Evolutionary conservation across 2,888 invertebrate genomes (phyloP).

Genomic region (Marasmarcha lunaedactyla): DNA sequence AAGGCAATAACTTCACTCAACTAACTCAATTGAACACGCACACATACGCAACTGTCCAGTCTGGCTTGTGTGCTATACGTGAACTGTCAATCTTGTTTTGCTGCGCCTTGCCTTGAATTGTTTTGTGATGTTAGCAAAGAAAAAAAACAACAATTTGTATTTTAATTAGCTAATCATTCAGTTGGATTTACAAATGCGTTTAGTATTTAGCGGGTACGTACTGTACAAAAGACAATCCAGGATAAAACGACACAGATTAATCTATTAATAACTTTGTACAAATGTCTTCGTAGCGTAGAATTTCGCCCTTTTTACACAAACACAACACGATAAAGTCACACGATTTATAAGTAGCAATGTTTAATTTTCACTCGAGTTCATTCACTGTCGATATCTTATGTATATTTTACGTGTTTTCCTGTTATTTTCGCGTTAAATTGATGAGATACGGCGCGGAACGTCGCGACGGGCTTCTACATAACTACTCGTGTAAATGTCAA

Average conservation of each 20-base stretch:
- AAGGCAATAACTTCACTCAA: constrained; percentile 57
- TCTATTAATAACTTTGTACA: constrained; percentile 54
- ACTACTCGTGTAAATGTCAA: constrained; percentile 38
- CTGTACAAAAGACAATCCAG: too few relatives aligned
- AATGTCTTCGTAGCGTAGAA: constrained; percentile 49
- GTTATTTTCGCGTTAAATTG: constrained; percentile 21
- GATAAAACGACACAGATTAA: constrained; percentile 30
- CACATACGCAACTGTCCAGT: constrained; percentile 36
- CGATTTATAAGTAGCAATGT: neutral
- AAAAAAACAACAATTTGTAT: constrained; percentile 7
- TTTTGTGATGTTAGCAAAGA: constrained; percentile 9
- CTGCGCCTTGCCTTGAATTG: constrained; percentile 30
- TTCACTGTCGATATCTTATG: constrained; percentile 25
- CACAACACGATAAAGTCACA: constrained; percentile 16
- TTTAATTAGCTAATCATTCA: too few relatives aligned
- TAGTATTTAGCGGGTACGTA: too few relatives aligned
- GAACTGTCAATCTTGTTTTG: constrained; percentile 65
- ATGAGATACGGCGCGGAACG: constrained; percentile 37
- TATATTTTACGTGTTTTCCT: constrained; percentile 24
- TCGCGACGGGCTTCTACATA: constrained; percentile 37
- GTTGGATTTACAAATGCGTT: too few relatives aligned
- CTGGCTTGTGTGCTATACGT: constrained; percentile 31
- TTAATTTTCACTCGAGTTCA: constrained; percentile 22
- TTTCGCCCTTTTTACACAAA: constrained; percentile 50
- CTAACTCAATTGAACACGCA: constrained; percentile 43